These are phyloP conservation scores for Zoanthus sansibaricus DNA, from an alignment of 92 coral and sea anemone species.

Conservation along the genomic window DNA sequence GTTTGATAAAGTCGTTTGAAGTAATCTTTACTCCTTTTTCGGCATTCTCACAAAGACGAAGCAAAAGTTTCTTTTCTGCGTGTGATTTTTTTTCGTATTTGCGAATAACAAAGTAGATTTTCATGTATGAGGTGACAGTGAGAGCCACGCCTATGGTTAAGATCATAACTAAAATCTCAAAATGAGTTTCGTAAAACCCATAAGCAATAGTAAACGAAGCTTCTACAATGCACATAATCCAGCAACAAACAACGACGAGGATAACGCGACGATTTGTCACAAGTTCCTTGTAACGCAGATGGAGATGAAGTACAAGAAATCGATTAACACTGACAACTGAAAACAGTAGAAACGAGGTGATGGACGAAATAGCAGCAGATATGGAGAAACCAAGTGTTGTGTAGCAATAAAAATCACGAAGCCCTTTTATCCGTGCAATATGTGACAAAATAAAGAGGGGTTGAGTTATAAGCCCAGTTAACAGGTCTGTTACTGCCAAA, in stretches of 20 bases:
- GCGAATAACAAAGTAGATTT: slow-evolving; percentile 26
- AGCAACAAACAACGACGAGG: slow-evolving; percentile 3
- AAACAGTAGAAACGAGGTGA: slow-evolving; percentile 16
- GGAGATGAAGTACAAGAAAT: slow-evolving; percentile 30
- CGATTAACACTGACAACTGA: slow-evolving; percentile 41
- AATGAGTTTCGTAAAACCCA: slow-evolving; percentile 12
- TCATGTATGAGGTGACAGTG: slow-evolving; percentile 11
- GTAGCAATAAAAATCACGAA: slow-evolving; percentile 4
- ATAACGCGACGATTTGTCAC: slow-evolving; percentile 37
- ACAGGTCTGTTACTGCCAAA: slow-evolving; percentile 30
- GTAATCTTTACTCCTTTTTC: background rate
- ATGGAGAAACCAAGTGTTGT: slow-evolving; percentile 40
- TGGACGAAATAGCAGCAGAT: slow-evolving; percentile 6
- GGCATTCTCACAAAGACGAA: slow-evolving; percentile 10
- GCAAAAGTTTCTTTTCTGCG: slow-evolving; percentile 31
- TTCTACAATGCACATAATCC: slow-evolving; percentile 29
- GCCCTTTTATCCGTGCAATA: slow-evolving; percentile 24
- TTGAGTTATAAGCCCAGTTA: slow-evolving; percentile 33
- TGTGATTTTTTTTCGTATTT: slow-evolving; percentile 14
- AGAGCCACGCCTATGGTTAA: slow-evolving; percentile 12
- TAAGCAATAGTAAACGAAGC: slow-evolving; percentile 31
- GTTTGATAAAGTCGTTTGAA: slow-evolving; percentile 24
- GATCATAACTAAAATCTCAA: slow-evolving; percentile 20
- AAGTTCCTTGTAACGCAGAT: slow-evolving; percentile 35
- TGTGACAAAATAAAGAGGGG: slow-evolving; percentile 33